These are phyloP conservation scores for Callorhinus ursinus DNA, from an alignment of 2,113 vertebrate species.

Conservation along the genomic window DNA sequence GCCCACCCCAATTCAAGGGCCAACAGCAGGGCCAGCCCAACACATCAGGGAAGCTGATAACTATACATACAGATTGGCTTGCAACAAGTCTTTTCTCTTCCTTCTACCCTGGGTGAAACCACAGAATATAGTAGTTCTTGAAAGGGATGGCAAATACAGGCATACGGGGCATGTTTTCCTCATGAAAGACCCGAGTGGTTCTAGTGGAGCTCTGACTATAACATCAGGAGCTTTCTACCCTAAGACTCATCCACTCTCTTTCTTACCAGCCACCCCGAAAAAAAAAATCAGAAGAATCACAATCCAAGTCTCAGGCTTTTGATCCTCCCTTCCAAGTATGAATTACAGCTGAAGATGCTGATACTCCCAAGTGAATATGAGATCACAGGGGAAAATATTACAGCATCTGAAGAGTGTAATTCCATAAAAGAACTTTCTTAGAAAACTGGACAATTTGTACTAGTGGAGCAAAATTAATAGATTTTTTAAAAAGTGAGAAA, in stretches of 20 bases:
- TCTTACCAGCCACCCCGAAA: not conserved
- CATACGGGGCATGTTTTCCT: not conserved
- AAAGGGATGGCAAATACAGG: not conserved
- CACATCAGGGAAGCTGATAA: not conserved
- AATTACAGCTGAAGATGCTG: not conserved
- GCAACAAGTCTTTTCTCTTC: not conserved
- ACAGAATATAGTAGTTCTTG: not conserved
- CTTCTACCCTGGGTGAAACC: not conserved
- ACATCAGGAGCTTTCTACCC: not conserved
- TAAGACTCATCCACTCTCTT: not conserved
- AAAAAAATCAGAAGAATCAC: not conserved
- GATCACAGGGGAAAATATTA: not conserved
- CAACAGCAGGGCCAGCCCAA: not conserved
- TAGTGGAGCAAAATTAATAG: not conserved
- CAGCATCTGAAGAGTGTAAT: not conserved
- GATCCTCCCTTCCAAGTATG: slow-evolving; percentile 27
- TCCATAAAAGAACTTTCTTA: not conserved
- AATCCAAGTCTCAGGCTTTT: not conserved
- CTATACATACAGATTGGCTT: not conserved
- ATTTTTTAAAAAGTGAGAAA: not conserved
- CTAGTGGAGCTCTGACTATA: not conserved
- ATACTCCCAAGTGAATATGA: not conserved
- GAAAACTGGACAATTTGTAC: slow-evolving; percentile 21
- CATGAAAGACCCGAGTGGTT: not conserved
- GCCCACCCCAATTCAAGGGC: not conserved